Base-by-base conservation (phyloP, 1,140 invertebrate genomes). In the Andricus grossulariae region DNA sequence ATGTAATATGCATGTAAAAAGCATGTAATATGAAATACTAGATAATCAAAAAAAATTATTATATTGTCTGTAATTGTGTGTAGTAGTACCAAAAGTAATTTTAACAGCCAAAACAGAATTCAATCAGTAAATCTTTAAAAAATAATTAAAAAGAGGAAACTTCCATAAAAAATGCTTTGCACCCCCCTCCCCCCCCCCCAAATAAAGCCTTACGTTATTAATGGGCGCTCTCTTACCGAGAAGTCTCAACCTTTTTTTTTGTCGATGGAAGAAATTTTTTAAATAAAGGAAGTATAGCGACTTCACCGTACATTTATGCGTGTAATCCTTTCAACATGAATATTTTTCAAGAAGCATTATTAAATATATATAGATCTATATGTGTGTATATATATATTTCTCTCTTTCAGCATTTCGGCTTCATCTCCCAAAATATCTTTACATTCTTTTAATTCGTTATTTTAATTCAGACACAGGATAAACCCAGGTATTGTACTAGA, bases 361-460 rank as follows among this genome's bases (percentile, higher is more conserved):
- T 80, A 80, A 79, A 84, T 82, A 81, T 81, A 82, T 82, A 73
- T 74, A 73, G 8, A n/a, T 72, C 11, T 72, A 25, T 72, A 50
- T 72, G 15, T 72, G 45, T 71, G 12, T 72, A 70, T 78, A 50
- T 79, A 50, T 81, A 54, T 60, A 52, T 75, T 60, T 77, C 73
- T 73, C 66, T 79, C 52, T 52, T 77, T 32, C 75, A 81, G 72
- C 75, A 75, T 50, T 70, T 51, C 71, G 74, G 74, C 60, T 78
- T 81, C 52, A 79, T 39, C 54, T 79, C 49, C 51, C 52, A 25
- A 71, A 74, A 50, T 73, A 74, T 72, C 74, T 77, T 39, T 54
- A 72, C 71, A 55, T 55, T 55, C 54, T 39, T 66, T 66, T 39
- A 66, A 39, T 66, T 66, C 72, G 18, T 74, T 74, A 39, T 75